Base-by-base conservation (phyloP, 2,797 vertebrate genomes). In the Mormyrus proboscirostris region DNA sequence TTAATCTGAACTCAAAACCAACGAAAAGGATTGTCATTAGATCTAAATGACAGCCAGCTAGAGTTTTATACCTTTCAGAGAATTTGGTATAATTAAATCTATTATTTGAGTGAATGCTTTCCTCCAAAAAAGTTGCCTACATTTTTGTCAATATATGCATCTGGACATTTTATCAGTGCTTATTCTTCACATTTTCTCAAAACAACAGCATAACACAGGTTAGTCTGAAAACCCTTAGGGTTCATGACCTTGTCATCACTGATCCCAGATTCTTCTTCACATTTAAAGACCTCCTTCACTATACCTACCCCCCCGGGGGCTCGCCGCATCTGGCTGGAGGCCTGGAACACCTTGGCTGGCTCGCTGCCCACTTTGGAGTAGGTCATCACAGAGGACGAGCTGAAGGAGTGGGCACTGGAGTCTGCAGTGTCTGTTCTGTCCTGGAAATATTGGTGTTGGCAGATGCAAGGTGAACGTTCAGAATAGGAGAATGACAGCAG, bases 271-370 rank as follows among this genome's bases (percentile, higher is more conserved):
- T 19, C 85, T 19, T 86, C 33, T 19, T 29, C 2, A 0, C 51
- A 50, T 25, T 8, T 33, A 57, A 41, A 86, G 8, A 55, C 51
- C 14, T 38, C 22, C 29, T 19, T 50, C 51, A 50, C 22, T 55
- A 2, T 33, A 96, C 97, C 95, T 95, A 99, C 98, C 89, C 98
- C 98, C 92, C 98, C 98, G 0, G 98, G 98, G 90, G 96, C 98
- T 0, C 91, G 93, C 38, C 95, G 96, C 0, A 96, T 98, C 90
- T 98, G 96, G 8, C 95, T 93, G 1, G 96, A 95, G 25, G 98
- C 97, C 19, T 99, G 97, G 94, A 98, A 99, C 83, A 99, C 95
- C 91, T 98, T 99, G 16, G 98, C 94, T 2, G 97, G 95, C 88
- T 98, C 97, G 89, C 98, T 93, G 84, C 98, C 98, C 88, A 95